Conservation (phyloP, 2,797 vertebrate species). For the Eidolon dupreanum region DNA sequence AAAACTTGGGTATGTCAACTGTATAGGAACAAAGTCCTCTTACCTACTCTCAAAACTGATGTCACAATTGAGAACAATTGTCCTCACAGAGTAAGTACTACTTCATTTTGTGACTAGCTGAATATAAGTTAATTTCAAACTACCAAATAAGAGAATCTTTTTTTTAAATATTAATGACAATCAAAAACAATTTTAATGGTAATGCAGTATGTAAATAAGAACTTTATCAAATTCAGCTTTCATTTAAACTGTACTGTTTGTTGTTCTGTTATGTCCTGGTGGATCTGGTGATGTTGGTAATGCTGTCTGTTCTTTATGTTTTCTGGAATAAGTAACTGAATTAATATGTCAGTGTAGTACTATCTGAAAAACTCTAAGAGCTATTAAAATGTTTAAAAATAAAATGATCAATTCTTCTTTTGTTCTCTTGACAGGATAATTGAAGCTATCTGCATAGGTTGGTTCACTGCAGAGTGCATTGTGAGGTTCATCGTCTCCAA, state of each 20-base stretch:
- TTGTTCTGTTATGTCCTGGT: constrained; percentile 46
- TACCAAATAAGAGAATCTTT: not conserved
- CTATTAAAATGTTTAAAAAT: constrained; percentile 73
- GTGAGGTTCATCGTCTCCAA: constrained; percentile 97
- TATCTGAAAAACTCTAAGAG: constrained; percentile 72
- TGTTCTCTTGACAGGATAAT: constrained; percentile 93
- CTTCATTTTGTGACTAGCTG: not conserved
- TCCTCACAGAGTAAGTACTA: not conserved
- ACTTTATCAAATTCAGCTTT: not conserved
- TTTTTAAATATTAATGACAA: not conserved
- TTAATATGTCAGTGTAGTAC: constrained; percentile 75
- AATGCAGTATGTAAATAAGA: not conserved
- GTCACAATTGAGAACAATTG: not conserved
- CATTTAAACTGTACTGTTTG: not conserved
- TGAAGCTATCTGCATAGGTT: constrained; percentile 99
- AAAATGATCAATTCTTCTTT: constrained; percentile 81
- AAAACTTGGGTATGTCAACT: not conserved
- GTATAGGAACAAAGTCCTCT: not conserved
- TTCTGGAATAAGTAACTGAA: constrained; percentile 77
- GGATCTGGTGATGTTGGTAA: constrained; percentile 41
- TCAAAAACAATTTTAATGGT: not conserved
- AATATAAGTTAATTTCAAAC: not conserved
- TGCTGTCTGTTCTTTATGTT: constrained; percentile 68
- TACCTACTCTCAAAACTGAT: not conserved
- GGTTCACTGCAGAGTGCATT: constrained; percentile 99